phyloP scores from a whole-genome alignment of 2,113 vertebrate genomes.

The Prochilodus magdalenae region DNA sequence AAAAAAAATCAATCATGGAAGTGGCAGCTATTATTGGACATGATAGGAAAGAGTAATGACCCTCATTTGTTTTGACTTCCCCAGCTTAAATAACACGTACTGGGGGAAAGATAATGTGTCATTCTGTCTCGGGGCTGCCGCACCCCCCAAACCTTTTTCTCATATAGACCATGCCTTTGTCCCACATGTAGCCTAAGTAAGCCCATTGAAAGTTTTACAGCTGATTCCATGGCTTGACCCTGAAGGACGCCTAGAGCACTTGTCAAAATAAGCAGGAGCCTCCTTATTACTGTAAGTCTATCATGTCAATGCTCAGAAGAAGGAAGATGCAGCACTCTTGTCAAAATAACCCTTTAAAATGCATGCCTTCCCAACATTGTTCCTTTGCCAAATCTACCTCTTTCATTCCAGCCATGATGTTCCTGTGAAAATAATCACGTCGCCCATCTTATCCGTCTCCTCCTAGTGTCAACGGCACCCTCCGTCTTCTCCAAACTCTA shows the following conservation, averaged over 20 bases:
- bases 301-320: not conserved
- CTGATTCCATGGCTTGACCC: constrained; percentile 2
- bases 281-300: not conserved
- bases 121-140: not conserved
- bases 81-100: constrained; percentile 39
- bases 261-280: constrained; percentile 39
- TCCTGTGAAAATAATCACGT: constrained; percentile 30
- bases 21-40: constrained; percentile 52
- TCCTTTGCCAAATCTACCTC: constrained; percentile 24
- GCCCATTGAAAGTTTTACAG: constrained; percentile 15
- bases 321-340: not conserved
- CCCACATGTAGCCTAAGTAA: constrained; percentile 35
- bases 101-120: constrained; percentile 14
- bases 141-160: not conserved
- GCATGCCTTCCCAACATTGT: not conserved
- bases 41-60: constrained; percentile 40
- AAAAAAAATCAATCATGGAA: constrained; percentile 50
- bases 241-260: not conserved
- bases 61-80: constrained; percentile 56
- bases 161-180: not conserved
- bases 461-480: not conserved
- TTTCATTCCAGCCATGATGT: constrained; percentile 3
- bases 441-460: not conserved
- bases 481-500: not conserved
- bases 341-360: constrained; percentile 33